Evolutionary conservation across 2,113 vertebrate genomes (phyloP).

Genomic region (Dipodomys merriami): DNA sequence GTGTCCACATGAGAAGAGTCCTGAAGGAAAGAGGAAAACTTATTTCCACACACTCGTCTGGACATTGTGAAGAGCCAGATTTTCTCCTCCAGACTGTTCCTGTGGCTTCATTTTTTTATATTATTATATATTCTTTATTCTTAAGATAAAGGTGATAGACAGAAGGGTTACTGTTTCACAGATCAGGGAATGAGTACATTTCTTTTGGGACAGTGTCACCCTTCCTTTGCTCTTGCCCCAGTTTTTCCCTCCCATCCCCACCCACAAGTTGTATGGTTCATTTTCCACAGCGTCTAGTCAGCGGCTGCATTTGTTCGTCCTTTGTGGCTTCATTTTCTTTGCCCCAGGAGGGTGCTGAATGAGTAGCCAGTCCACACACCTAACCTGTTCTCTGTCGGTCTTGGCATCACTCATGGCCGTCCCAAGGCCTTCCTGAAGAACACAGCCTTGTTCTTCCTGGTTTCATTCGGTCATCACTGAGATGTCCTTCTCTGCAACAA

Average conservation of each 20-base stretch:
- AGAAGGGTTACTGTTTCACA: no score
- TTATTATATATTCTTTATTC: no score
- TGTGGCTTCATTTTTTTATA: not conserved
- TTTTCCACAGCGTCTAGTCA: no score
- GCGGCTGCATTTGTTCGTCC: no score
- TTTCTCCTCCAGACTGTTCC: not conserved
- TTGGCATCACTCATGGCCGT: not conserved
- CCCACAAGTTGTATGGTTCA: no score
- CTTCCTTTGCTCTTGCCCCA: no score
- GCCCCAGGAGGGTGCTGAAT: not conserved
- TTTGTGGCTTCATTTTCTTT: not conserved
- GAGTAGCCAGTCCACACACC: not conserved
- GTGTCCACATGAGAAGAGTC: not conserved
- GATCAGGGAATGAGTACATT: no score
- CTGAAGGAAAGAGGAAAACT: not conserved
- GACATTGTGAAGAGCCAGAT: not conserved
- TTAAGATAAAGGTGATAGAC: no score
- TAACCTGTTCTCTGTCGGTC: not conserved
- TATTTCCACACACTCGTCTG: not conserved
- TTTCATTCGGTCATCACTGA: not conserved
- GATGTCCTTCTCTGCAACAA: not conserved
- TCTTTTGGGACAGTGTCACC: no score
- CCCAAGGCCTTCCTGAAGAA: not conserved
- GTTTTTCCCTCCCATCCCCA: no score
- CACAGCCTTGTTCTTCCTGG: not conserved